Evolutionary conservation across 2,888 invertebrate genomes (phyloP).

Genomic region (Onchidella celtica): DNA sequence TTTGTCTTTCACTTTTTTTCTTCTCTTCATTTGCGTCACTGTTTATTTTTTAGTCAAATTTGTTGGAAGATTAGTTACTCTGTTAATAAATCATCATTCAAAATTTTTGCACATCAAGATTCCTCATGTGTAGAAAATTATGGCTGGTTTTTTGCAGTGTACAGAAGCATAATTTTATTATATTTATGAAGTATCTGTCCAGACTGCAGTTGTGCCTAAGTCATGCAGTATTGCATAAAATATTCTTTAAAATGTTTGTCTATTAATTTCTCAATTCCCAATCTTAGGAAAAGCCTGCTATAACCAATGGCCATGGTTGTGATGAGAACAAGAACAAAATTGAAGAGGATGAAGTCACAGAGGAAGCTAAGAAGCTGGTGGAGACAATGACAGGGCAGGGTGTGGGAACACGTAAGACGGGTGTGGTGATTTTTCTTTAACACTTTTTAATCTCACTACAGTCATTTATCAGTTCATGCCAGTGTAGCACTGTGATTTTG

Average conservation of each 20-base stretch:
- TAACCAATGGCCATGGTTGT: slow-evolving; percentile 90
- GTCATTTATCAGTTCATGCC: too few relatives aligned
- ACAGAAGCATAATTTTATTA: too few relatives aligned
- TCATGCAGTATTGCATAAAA: too few relatives aligned
- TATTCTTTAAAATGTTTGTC: too few relatives aligned
- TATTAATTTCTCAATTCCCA: too few relatives aligned
- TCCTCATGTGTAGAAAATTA: too few relatives aligned
- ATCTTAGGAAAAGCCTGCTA: slow-evolving; percentile 96
- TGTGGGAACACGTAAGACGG: slow-evolving; percentile 76
- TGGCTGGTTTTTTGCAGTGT: too few relatives aligned
- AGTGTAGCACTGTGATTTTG: too few relatives aligned
- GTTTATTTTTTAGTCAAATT: not conserved
- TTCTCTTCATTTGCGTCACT: not conserved
- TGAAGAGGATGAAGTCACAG: slow-evolving; percentile 82
- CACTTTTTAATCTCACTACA: not conserved
- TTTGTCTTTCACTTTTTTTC: not conserved
- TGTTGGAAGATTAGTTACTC: not conserved
- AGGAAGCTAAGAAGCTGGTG: slow-evolving; percentile 94
- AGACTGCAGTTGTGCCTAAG: too few relatives aligned
- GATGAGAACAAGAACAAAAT: slow-evolving; percentile 49
- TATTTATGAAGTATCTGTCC: too few relatives aligned
- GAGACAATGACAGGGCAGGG: slow-evolving; percentile 93
- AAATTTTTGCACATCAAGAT: too few relatives aligned
- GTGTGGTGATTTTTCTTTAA: slow-evolving; percentile 14
- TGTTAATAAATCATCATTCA: too few relatives aligned